These are phyloP conservation scores for Remorina albescens DNA, from an alignment of 2,797 vertebrate species.

Conservation along the genomic window DNA sequence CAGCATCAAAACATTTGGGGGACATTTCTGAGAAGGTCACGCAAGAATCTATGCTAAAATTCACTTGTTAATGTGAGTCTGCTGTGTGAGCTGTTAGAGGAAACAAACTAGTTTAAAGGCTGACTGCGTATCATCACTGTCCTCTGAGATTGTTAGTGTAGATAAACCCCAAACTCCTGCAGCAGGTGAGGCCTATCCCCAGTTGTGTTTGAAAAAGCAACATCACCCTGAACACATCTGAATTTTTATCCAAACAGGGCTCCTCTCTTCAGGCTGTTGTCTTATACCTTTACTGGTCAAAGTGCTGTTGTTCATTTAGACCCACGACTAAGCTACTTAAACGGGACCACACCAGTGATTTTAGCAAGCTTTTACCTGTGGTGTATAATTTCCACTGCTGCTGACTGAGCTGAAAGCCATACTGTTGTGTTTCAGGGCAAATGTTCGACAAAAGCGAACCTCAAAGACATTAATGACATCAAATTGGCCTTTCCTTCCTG, in stretches of 20 bases:
- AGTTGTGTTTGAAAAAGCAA: conserved; percentile 39
- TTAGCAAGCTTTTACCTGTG: background rate
- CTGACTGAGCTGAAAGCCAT: background rate
- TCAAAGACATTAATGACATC: background rate
- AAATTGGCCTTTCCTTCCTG: too few species aligned
- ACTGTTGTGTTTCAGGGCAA: background rate
- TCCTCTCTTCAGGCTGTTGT: conserved; percentile 64
- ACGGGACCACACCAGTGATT: conserved; percentile 47
- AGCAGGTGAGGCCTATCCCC: conserved; percentile 17
- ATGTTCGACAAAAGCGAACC: background rate
- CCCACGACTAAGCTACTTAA: conserved; percentile 53
- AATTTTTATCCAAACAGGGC: conserved; percentile 67
- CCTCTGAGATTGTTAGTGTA: conserved; percentile 26
- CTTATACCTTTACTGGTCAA: conserved; percentile 58
- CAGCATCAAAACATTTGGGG: conserved; percentile 21
- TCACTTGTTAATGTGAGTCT: conserved; percentile 33
- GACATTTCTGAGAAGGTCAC: conserved; percentile 51
- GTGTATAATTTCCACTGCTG: background rate
- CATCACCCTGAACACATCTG: too few species aligned
- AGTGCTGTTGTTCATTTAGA: conserved; percentile 66
- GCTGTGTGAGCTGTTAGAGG: conserved; percentile 34
- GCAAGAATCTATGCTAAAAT: conserved; percentile 66
- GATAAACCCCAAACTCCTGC: conserved; percentile 39
- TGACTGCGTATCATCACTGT: conserved; percentile 19
- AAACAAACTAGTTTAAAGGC: conserved; percentile 21